Evolutionary conservation across 1,140 invertebrate genomes (phyloP).

Genomic region (Pteromalus puparum): DNA sequence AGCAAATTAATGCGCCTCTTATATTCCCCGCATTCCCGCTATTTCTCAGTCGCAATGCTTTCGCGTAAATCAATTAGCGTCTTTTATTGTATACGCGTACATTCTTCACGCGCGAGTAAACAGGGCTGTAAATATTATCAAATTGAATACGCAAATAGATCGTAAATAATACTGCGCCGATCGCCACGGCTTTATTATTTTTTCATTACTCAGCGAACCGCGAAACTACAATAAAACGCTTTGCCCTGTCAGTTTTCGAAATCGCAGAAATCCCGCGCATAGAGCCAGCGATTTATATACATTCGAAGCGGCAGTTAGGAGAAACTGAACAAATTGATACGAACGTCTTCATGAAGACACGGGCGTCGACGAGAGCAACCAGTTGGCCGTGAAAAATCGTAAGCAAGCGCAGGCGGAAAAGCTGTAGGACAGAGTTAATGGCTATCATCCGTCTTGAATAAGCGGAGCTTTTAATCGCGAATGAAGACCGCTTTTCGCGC

Average conservation of each 20-base stretch:
- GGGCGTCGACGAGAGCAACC: too few relatives aligned
- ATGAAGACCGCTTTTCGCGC: background rate
- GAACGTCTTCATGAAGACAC: conserved; percentile 13
- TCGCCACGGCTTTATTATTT: background rate
- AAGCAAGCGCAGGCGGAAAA: background rate
- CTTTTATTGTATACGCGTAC: too few relatives aligned
- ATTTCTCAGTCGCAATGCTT: background rate
- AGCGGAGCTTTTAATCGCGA: conserved; percentile 11
- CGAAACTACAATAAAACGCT: background rate
- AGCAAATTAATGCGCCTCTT: background rate
- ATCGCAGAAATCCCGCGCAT: too few relatives aligned
- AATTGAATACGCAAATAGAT: background rate
- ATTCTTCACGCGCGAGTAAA: background rate
- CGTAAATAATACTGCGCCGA: background rate
- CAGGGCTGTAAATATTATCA: background rate
- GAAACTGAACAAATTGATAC: conserved; percentile 34
- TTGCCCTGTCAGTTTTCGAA: too few relatives aligned
- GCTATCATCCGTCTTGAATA: conserved; percentile 32
- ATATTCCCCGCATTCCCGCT: background rate
- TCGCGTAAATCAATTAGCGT: background rate
- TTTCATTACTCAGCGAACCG: background rate
- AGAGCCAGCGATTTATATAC: background rate
- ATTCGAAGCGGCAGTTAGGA: background rate
- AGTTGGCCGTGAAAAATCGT: conserved; percentile 32
- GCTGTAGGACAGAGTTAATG: background rate